These are phyloP conservation scores for Zoanthus solanderi DNA, from an alignment of 92 coral and sea anemone genomes.

Conservation along the genomic window DNA sequence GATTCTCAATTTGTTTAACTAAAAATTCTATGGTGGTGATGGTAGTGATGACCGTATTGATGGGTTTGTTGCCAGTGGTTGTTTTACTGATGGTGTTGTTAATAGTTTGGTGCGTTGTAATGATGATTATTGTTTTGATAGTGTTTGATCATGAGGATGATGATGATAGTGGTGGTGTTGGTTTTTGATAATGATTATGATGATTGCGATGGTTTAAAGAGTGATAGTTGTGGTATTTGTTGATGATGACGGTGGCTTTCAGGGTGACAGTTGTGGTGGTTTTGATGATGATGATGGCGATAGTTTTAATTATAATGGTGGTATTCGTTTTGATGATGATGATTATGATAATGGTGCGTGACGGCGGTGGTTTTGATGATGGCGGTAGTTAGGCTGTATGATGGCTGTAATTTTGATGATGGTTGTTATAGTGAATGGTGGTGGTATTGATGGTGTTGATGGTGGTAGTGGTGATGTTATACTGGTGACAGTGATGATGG, in stretches of 20 bases:
- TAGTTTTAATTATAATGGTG: not conserved
- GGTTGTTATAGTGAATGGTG: not conserved
- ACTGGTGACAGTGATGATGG: not conserved
- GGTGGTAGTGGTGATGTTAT: not conserved
- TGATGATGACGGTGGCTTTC: not conserved
- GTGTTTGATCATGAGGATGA: not conserved
- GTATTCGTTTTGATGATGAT: not conserved
- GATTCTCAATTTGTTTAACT: not conserved
- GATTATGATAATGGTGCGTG: not conserved
- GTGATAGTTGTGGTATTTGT: not conserved
- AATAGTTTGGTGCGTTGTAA: too few species aligned
- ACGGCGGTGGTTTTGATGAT: not conserved
- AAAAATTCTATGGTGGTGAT: not conserved
- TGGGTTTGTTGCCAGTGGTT: not conserved
- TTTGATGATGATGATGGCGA: not conserved
- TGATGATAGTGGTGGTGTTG: not conserved
- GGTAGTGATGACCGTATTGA: not conserved
- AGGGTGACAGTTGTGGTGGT: not conserved
- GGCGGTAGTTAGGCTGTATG: not conserved
- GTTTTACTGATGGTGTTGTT: not conserved
- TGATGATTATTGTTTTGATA: not conserved
- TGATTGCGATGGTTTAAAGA: not conserved
- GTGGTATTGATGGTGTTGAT: too few species aligned
- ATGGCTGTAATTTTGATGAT: not conserved
- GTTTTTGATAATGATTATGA: not conserved